A percentile compares a stretch with the other conserved stretches of the same genome.
Evolutionary conservation across 2,888 invertebrate species (phyloP).

Genomic region (Graphium colonna): DNA sequence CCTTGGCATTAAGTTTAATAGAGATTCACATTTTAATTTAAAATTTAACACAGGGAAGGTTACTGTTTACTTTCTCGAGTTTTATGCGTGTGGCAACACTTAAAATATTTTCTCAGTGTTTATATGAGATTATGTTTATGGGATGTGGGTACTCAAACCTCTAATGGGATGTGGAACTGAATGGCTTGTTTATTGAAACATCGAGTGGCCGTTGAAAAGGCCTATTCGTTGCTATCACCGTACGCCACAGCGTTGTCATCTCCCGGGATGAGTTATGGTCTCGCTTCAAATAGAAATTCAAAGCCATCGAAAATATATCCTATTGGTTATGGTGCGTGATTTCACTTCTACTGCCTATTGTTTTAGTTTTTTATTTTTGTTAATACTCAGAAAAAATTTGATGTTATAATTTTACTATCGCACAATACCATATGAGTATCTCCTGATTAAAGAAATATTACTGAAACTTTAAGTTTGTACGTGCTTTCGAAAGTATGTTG

Average conservation of each 20-base stretch:
- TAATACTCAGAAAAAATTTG: too few relatives aligned
- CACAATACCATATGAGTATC: too few relatives aligned
- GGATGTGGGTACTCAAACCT: neutral
- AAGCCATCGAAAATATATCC: neutral
- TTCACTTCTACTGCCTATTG: too few relatives aligned
- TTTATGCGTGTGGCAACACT: neutral
- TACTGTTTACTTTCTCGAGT: neutral
- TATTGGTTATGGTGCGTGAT: neutral
- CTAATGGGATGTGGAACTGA: slow-evolving; percentile 5
- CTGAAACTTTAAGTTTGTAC: too few relatives aligned
- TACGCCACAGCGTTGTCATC: slow-evolving; percentile 12
- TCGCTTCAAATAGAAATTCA: slow-evolving; percentile 1
- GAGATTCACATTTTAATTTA: slow-evolving; percentile 9
- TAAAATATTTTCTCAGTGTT: slow-evolving; percentile 6
- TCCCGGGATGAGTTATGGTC: slow-evolving; percentile 15
- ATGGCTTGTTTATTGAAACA: slow-evolving; percentile 23
- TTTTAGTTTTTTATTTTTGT: neutral
- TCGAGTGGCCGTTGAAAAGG: slow-evolving; percentile 14
- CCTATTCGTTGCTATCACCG: slow-evolving; percentile 18
- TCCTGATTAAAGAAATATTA: too few relatives aligned
- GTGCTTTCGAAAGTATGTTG: too few relatives aligned
- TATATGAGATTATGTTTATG: slow-evolving; percentile 8
- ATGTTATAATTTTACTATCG: too few relatives aligned
- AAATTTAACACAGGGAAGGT: neutral
- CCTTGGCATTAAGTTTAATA: slow-evolving; percentile 27